Evolutionary conservation across 2,113 vertebrate species (phyloP).

Genomic region (Odocoileus virginianus): DNA sequence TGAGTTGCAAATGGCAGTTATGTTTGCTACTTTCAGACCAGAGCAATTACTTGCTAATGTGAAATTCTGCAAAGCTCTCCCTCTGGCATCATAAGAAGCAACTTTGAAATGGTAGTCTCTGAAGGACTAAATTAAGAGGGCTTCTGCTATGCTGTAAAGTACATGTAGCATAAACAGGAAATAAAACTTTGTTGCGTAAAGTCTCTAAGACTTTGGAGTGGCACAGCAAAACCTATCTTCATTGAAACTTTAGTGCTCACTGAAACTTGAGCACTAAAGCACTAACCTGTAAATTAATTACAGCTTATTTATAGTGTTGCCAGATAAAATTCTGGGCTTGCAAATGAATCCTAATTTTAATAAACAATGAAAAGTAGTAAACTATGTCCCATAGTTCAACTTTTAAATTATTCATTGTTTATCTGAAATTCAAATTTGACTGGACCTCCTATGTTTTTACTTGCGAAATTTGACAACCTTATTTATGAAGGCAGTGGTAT

Average conservation of each 20-base stretch:
- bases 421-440: not conserved
- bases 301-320: not conserved
- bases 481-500: not conserved
- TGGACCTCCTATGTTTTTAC: not conserved
- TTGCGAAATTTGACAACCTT: not conserved
- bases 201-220: not conserved
- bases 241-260: not conserved
- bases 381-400: not conserved
- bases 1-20: not conserved
- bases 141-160: not conserved
- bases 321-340: not conserved
- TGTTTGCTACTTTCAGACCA: not conserved
- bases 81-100: not conserved
- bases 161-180: not conserved
- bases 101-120: not conserved
- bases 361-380: not conserved
- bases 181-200: not conserved
- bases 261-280: not conserved
- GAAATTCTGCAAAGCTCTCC: not conserved
- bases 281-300: not conserved
- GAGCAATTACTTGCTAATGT: not conserved
- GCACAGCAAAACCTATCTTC: not conserved
- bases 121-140: not conserved
- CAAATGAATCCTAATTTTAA: not conserved
- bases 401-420: not conserved